Evolutionary conservation across 2,113 vertebrate species (phyloP).

Genomic region (Varanus salvator): DNA sequence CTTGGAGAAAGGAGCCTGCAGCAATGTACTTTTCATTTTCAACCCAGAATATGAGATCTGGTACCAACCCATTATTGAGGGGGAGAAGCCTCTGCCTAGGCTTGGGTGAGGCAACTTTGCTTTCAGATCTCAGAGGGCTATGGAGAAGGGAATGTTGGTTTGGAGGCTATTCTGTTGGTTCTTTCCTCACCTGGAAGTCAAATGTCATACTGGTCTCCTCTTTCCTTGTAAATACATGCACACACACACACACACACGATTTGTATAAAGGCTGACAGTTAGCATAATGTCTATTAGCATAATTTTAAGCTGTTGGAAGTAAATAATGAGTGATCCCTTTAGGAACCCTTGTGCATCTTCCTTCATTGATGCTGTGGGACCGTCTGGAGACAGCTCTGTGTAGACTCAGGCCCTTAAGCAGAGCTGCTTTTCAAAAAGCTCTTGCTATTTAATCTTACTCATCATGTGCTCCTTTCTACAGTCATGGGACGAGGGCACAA

Average conservation of each 20-base stretch:
- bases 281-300: too few species aligned
- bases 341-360: not conserved
- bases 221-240: too few species aligned
- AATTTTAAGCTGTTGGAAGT: not conserved
- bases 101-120: constrained; percentile 81
- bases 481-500: too few species aligned
- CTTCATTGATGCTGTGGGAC: not conserved
- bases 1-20: constrained; percentile 75
- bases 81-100: constrained; percentile 85
- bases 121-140: constrained; percentile 16
- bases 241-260: too few species aligned
- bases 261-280: too few species aligned
- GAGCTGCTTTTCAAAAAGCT: not conserved
- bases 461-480: not conserved
- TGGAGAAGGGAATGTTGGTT: not conserved
- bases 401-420: not conserved
- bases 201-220: not conserved
- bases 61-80: constrained; percentile 92
- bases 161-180: not conserved
- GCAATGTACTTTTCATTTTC: constrained; percentile 87
- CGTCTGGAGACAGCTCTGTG: not conserved
- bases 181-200: not conserved
- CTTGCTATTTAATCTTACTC: not conserved
- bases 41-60: constrained; percentile 90
- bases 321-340: not conserved